Conservation (phyloP, 2,888 invertebrate species). For the Phytoseiulus persimilis region DNA sequence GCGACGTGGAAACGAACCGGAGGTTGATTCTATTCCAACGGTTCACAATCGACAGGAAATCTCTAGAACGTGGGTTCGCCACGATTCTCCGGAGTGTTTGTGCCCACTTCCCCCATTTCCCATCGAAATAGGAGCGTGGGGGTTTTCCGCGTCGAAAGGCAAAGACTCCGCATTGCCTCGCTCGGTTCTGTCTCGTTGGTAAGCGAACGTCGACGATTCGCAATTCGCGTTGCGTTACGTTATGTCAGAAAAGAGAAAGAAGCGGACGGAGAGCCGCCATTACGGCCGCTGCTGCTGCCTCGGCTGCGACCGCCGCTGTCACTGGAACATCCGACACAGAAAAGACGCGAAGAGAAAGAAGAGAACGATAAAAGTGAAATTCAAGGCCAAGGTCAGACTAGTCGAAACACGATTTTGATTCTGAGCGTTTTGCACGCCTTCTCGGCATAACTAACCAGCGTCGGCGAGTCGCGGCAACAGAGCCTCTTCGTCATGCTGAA, state of each 20-base stretch:
- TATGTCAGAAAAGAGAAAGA: background rate
- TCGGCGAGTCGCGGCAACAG: background rate
- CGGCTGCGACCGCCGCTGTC: background rate
- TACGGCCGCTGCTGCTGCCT: background rate
- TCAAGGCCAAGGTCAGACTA: slow-evolving; percentile 31
- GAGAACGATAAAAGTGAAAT: slow-evolving; percentile 34
- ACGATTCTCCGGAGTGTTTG: too few relatives aligned
- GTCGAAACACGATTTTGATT: slow-evolving; percentile 11
- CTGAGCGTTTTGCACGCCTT: slow-evolving; percentile 5
- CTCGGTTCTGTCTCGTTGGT: background rate
- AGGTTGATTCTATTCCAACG: too few relatives aligned
- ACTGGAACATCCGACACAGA: slow-evolving; percentile 30
- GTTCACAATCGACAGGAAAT: too few relatives aligned
- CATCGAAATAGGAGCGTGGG: background rate
- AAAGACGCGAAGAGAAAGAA: slow-evolving; percentile 31
- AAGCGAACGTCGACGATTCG: background rate
- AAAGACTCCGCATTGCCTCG: background rate
- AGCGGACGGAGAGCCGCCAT: background rate
- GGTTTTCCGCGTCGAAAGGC: background rate
- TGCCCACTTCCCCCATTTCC: too few relatives aligned
- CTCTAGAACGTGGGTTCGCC: too few relatives aligned
- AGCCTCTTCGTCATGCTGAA: background rate
- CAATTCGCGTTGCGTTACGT: background rate
- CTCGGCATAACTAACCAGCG: background rate
- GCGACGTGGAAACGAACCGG: too few relatives aligned